Conservation (phyloP, 2,888 invertebrate species). For the Pimpla rufipes region DNA sequence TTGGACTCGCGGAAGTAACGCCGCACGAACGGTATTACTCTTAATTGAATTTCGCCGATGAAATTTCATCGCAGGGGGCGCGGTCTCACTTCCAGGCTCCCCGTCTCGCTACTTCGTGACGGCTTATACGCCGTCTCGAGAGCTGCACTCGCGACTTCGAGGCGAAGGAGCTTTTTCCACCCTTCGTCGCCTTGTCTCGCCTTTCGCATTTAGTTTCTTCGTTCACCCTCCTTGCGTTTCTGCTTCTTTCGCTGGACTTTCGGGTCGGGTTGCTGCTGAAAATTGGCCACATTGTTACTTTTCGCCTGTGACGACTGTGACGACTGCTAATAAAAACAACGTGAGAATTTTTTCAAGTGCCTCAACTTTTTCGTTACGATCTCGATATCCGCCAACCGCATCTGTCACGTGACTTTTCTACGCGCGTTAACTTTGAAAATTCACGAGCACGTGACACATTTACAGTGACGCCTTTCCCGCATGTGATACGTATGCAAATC, state of each 20-base stretch:
- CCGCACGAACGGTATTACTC: slow-evolving; percentile 78
- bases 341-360: too few relatives aligned
- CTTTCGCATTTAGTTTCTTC: slow-evolving; percentile 4
- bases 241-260: background rate
- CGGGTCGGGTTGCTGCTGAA: background rate
- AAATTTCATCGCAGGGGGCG: slow-evolving; percentile 79
- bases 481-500: slow-evolving; percentile 34
- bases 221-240: too few relatives aligned
- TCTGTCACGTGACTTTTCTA: background rate
- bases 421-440: background rate
- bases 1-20: slow-evolving; percentile 61
- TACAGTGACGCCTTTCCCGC: background rate
- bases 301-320: background rate
- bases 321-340: too few relatives aligned
- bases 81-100: background rate
- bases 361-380: background rate
- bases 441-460: background rate
- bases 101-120: slow-evolving; percentile 20
- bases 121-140: slow-evolving; percentile 50
- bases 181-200: background rate
- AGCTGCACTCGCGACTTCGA: slow-evolving; percentile 11
- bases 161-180: slow-evolving; percentile 27
- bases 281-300: background rate
- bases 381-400: background rate
- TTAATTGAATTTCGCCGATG: slow-evolving; percentile 84